Evolutionary conservation across 2,113 vertebrate species (phyloP).

Genomic region (Dicaeum eximium): DNA sequence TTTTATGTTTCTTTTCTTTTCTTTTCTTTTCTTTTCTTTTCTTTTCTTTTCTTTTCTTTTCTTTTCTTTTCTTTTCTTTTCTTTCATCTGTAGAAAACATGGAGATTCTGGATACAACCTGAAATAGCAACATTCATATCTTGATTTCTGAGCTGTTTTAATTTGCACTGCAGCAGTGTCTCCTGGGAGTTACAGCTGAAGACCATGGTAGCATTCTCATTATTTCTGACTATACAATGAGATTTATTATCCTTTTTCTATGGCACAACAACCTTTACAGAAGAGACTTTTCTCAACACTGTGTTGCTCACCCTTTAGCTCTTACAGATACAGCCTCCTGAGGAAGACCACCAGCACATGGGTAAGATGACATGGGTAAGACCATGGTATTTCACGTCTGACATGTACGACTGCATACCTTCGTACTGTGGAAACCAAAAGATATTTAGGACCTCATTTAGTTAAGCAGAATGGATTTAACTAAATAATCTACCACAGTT

Average conservation of each 20-base stretch:
- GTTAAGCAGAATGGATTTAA: not conserved
- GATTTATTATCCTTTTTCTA: not conserved
- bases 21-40: too few relatives aligned
- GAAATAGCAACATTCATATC: not conserved
- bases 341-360: not conserved
- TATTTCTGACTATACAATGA: not conserved
- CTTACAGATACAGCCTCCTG: not conserved
- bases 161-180: not conserved
- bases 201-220: not conserved
- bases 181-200: not conserved
- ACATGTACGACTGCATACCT: too few relatives aligned
- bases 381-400: not conserved
- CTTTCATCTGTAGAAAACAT: not conserved
- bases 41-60: too few relatives aligned
- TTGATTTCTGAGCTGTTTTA: not conserved
- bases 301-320: not conserved
- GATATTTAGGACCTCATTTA: not conserved
- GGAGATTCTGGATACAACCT: not conserved
- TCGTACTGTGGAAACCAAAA: not conserved
- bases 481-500: not conserved
- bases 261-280: not conserved
- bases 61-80: too few relatives aligned
- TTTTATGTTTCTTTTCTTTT: too few relatives aligned
- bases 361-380: not conserved
- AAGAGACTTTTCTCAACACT: not conserved